Conservation (phyloP, 2,797 vertebrate species). For the Myioborus melanocephalus region DNA sequence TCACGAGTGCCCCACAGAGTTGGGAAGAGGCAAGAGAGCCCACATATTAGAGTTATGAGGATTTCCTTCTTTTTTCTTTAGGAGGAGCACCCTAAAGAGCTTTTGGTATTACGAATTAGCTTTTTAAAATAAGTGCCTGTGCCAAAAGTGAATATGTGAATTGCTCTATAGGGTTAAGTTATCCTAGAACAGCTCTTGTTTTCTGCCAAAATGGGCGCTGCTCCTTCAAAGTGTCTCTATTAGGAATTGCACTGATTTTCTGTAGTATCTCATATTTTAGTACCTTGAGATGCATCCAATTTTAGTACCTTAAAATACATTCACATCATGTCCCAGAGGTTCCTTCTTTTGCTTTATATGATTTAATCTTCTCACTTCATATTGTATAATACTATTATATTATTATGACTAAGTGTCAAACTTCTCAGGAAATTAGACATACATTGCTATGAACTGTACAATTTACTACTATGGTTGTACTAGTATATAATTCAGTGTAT, state of each 20-base stretch:
- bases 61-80: not conserved
- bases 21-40: not conserved
- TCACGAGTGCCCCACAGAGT: not conserved
- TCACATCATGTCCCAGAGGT: not conserved
- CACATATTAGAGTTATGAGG: not conserved
- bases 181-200: not conserved
- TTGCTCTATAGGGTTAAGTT: not conserved
- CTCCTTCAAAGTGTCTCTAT: not conserved
- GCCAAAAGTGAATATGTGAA: not conserved
- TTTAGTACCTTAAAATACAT: not conserved
- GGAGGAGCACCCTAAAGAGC: not conserved
- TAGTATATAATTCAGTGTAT: not conserved
- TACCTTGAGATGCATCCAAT: not conserved
- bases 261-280: not conserved
- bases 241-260: not conserved
- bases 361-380: not conserved
- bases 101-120: not conserved
- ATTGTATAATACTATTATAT: not conserved
- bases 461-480: not conserved
- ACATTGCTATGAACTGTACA: not conserved
- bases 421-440: not conserved
- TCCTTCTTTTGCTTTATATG: not conserved
- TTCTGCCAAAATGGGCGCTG: rapidly evolving
- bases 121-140: not conserved
- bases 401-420: not conserved